Base-by-base conservation (phyloP, 2,797 vertebrate genomes). In the Helostoma temminkii region DNA sequence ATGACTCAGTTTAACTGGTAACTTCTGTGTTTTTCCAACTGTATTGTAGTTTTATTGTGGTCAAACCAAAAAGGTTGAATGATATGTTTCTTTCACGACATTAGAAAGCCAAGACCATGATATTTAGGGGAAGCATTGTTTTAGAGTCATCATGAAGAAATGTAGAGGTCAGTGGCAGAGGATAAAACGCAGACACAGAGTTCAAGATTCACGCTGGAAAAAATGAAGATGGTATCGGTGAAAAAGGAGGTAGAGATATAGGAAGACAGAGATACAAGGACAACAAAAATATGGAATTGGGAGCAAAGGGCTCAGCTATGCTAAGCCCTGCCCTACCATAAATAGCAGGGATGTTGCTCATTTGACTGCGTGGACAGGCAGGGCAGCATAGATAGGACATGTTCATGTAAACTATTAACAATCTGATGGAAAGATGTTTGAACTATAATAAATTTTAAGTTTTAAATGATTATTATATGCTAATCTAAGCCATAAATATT, bases 261-360 rank as follows among this genome's bases (percentile, higher is more conserved):
- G 22, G 66, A 9, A 25, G 9, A 34, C 19, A 34, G 3, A 50
- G 36, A 58, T 9, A 37, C 14, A 53, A 22, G 36, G 32, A 37
- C 19, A 6, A 32, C 42, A 41, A 12, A 28, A 6, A 19, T 3
- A 21, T 3, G 52, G 34, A 32, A 19, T 5, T 55, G 18, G 21
- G 52, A 60, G 46, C 59, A 70, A 46, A 69, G 36, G 37, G 34
- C 43, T 36, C 22, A 59, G 37, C 2, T 14, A 8, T n/a, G 48
- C 1, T 43, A 9, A 32, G 16, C 3, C 19, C 42, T 30, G 57
- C 41, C 37, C 21, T 54, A 2, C 30, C 28, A 34, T 71, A 66
- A 60, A 71, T 19, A n/a, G 37, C 53, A 45, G 2, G 26, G 19
- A 32, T 43, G n/a, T 34, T 49, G 14, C 48, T 37, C 22, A 28